A percentile compares a stretch with the other conserved stretches of the same genome.
Evolutionary conservation across 2,797 vertebrate genomes (phyloP).

Genomic region (Ispidina lecontei): DNA sequence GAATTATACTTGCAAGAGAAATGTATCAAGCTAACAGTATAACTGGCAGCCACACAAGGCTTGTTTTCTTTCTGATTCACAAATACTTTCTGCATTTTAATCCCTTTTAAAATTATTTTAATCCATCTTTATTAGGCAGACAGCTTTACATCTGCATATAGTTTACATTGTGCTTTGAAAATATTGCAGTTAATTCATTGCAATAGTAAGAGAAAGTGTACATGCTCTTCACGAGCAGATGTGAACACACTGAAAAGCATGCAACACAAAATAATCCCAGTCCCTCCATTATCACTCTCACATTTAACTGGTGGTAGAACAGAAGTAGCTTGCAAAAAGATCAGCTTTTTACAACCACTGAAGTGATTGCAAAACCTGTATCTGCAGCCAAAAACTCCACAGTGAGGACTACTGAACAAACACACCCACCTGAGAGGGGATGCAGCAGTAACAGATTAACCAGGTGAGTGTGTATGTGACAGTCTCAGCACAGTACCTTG

Average conservation of each 20-base stretch:
- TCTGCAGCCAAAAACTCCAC: neutral
- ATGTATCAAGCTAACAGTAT: fast-evolving
- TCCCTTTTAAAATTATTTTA: neutral
- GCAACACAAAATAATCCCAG: neutral
- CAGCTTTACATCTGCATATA: neutral
- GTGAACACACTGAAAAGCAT: neutral
- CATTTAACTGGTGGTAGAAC: neutral
- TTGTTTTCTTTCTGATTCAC: neutral
- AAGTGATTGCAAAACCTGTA: neutral
- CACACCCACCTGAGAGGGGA: constrained; percentile 19
- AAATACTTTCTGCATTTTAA: neutral
- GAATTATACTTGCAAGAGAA: neutral
- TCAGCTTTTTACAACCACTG: neutral
- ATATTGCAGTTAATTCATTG: neutral
- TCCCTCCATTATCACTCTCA: neutral
- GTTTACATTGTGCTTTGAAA: neutral
- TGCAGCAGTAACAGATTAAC: constrained; percentile 80
- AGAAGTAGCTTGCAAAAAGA: neutral
- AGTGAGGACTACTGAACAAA: neutral
- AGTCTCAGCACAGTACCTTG: constrained; percentile 53
- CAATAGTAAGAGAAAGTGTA: neutral
- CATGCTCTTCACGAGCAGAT: neutral
- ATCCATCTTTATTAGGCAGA: neutral
- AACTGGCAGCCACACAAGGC: neutral
- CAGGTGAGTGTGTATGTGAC: constrained; percentile 54